Evolutionary conservation across 2,113 vertebrate species (phyloP).

Genomic region (Athene cunicularia): DNA sequence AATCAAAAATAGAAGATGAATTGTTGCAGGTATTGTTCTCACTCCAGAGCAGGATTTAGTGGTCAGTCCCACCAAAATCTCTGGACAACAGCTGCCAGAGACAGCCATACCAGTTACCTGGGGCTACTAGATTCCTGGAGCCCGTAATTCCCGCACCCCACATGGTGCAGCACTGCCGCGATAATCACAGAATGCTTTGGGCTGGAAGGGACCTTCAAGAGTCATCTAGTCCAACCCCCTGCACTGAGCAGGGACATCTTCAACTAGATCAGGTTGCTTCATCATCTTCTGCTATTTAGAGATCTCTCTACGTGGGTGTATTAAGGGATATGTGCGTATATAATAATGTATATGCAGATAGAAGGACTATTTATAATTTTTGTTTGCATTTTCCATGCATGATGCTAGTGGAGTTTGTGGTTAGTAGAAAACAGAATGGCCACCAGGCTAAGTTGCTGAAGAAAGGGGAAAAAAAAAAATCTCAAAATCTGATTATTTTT

Average conservation of each 20-base stretch:
- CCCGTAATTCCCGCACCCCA: neutral
- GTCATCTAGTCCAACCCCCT: neutral
- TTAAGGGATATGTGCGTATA: neutral
- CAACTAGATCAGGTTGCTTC: neutral
- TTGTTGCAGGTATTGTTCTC: neutral
- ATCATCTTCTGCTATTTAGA: neutral
- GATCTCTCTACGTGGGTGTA: neutral
- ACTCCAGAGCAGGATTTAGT: neutral
- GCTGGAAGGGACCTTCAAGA: neutral
- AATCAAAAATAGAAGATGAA: neutral
- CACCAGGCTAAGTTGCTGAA: neutral
- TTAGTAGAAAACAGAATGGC: neutral
- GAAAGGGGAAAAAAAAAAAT: neutral
- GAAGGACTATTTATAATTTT: neutral
- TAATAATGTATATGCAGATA: neutral
- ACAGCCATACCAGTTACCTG: neutral
- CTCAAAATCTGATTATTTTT: neutral
- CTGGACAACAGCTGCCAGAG: neutral
- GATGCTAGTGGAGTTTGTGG: no score
- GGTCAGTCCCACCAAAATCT: neutral
- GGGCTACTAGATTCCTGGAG: neutral
- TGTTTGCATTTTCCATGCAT: neutral
- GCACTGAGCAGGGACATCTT: neutral
- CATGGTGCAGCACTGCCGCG: neutral
- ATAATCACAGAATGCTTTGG: neutral